These are phyloP conservation scores for Volucella bombylans DNA, from an alignment of 2,888 invertebrate genomes.

Conservation along the genomic window DNA sequence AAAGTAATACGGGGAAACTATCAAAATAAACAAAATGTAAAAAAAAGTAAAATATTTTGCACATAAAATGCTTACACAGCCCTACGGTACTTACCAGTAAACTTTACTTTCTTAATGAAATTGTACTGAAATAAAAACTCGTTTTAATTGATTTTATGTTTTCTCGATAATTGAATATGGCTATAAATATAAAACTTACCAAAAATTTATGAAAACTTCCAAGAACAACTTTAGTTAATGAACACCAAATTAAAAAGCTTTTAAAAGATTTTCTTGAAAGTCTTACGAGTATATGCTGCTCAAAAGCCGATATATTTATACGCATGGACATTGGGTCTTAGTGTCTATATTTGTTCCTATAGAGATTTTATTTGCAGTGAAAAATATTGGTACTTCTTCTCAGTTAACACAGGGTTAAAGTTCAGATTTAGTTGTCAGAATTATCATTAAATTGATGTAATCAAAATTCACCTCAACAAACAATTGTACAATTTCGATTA, in stretches of 20 bases:
- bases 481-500: no score
- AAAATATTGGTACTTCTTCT: conserved; percentile 10
- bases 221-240: neutral
- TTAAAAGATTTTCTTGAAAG: no score
- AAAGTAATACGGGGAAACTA: conserved; percentile 1
- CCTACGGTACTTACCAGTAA: conserved; percentile 19
- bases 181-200: neutral
- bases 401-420: conserved; percentile 1
- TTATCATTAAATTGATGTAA: no score
- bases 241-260: neutral
- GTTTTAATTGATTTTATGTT: conserved; percentile 1
- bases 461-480: no score
- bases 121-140: neutral
- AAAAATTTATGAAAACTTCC: neutral
- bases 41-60: neutral
- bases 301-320: neutral
- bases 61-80: neutral
- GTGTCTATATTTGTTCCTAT: neutral
- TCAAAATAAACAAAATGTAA: neutral
- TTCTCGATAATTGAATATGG: neutral
- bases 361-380: conserved; percentile 25
- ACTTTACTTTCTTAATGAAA: neutral
- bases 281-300: neutral
- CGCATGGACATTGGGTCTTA: no score
- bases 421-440: no score